Evolutionary conservation across 2,888 invertebrate genomes (phyloP), one percentile per base, ranked within the genome.

Genomic region (Metacarcinus magister): DNA sequence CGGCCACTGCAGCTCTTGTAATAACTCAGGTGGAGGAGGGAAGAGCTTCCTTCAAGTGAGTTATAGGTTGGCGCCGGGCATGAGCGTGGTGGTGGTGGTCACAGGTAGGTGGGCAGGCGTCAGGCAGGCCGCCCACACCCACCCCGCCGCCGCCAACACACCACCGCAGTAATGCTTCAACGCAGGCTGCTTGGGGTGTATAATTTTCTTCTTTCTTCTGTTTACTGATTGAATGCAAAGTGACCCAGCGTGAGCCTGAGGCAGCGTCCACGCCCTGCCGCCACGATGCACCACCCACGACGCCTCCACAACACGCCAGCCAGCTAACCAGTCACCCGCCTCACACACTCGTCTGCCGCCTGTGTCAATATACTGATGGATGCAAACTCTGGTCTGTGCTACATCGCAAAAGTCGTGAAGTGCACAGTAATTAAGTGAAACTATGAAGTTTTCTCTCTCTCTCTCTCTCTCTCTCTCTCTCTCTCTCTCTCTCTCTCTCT

Each of bases 401-500:
- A 32, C 82, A 32, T 32, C 4, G 32, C 13, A 82, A 82, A 32
- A 32, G 0, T 4, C 10, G 32, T 32, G 28, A 0, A 32, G 82
- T 82, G 32, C 5, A 28, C 28, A 32, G 28, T 13, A 82, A 82
- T 82, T 75, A 5, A 13, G 10, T 28, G 13, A 32, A 3, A 82
- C 82, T 82, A 82, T 82, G 19, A 82, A 82, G 28, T 0, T 32
- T 0, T 82, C 67, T 67, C 67, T 67, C 67, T 67, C 67, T 67
- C 67, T 67, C 67, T 67, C 67, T 67, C 67, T 67, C 67, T 60
- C 60, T 67, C 67, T 67, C 67, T 67, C 67, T 82, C 82, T 82
- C 82, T 82, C 82, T 82, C 82, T 82, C 82, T 82, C 82, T 82
- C 82, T 82, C 82, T 82, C 82, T 82, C 82, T 82, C 82, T 82